Percentiles rank a stretch among this genome's conserved stretches.
These are phyloP conservation scores for Morpho helenor DNA, from an alignment of 2,888 invertebrate species.

Conservation along the genomic window DNA sequence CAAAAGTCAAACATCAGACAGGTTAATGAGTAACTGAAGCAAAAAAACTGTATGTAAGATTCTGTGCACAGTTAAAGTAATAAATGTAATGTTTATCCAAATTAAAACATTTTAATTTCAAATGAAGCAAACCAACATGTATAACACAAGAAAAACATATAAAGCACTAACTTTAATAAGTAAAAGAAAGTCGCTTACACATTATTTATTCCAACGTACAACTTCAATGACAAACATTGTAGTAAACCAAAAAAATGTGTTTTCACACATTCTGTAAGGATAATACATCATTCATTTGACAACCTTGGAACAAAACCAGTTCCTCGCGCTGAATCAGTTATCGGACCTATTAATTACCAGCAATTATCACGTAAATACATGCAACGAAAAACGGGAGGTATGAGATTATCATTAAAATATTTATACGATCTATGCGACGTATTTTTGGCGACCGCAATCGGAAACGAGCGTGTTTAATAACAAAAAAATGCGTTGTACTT, in stretches of 20 bases:
- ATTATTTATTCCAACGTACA: neutral
- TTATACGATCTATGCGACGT: slow-evolving; percentile 5
- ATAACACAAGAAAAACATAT: too few relatives aligned
- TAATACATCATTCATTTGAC: slow-evolving; percentile 6
- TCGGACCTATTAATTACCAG: slow-evolving; percentile 22
- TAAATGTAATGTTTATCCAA: too few relatives aligned
- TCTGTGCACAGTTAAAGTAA: too few relatives aligned
- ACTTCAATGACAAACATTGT: slow-evolving; percentile 11
- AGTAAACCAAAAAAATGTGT: neutral
- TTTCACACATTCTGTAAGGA: neutral
- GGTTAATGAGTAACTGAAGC: too few relatives aligned
- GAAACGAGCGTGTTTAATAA: slow-evolving; percentile 45
- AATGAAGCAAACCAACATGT: neutral
- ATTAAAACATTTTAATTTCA: too few relatives aligned
- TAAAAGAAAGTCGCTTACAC: neutral
- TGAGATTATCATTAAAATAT: slow-evolving; percentile 18
- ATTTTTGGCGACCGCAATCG: slow-evolving; percentile 11
- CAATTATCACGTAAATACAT: slow-evolving; percentile 25
- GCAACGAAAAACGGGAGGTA: slow-evolving; percentile 19
- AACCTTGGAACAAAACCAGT: slow-evolving; percentile 29
- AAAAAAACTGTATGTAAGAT: too few relatives aligned
- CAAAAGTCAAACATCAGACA: too few relatives aligned
- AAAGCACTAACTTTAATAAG: too few relatives aligned
- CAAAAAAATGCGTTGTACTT: slow-evolving; percentile 59
- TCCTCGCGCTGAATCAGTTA: slow-evolving; percentile 17